Percentiles rank a stretch among this genome's conserved stretches.
Evolutionary conservation across 2,797 vertebrate species (phyloP).

Genomic region (Hypotaenidia philippensis): DNA sequence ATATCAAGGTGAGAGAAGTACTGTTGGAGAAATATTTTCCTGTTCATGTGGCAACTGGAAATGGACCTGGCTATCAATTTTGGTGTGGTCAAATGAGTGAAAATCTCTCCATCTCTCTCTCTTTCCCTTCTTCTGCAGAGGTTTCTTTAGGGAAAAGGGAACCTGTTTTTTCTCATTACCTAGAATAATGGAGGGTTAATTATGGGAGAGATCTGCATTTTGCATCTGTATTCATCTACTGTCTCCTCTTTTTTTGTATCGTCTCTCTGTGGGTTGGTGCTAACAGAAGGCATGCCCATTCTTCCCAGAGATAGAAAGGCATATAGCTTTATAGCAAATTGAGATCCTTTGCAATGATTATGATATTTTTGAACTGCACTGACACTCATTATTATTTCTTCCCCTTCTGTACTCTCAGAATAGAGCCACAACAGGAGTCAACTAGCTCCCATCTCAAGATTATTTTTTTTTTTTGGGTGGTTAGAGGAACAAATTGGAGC

Average conservation of each 20-base stretch:
- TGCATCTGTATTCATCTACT: background rate
- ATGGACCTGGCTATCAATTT: background rate
- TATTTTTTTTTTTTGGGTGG: background rate
- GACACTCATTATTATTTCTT: background rate
- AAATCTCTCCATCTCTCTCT: background rate
- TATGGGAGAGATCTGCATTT: background rate
- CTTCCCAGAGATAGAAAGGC: background rate
- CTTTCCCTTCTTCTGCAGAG: background rate
- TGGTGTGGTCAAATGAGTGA: background rate
- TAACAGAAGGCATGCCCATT: background rate
- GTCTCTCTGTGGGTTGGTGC: background rate
- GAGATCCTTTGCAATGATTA: background rate
- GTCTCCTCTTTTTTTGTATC: background rate
- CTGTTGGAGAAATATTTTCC: background rate
- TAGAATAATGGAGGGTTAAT: background rate
- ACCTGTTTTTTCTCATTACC: background rate
- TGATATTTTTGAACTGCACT: background rate
- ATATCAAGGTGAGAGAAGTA: constrained; percentile 86
- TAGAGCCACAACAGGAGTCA: background rate
- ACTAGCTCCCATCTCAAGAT: background rate
- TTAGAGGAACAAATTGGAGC: background rate
- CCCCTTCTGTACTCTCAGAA: background rate
- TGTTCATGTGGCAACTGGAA: background rate
- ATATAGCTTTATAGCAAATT: background rate
- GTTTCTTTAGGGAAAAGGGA: background rate